Evolutionary conservation across 2,888 invertebrate species (phyloP), one percentile per base, ranked within the genome.

Genomic region (Protonemura montana): DNA sequence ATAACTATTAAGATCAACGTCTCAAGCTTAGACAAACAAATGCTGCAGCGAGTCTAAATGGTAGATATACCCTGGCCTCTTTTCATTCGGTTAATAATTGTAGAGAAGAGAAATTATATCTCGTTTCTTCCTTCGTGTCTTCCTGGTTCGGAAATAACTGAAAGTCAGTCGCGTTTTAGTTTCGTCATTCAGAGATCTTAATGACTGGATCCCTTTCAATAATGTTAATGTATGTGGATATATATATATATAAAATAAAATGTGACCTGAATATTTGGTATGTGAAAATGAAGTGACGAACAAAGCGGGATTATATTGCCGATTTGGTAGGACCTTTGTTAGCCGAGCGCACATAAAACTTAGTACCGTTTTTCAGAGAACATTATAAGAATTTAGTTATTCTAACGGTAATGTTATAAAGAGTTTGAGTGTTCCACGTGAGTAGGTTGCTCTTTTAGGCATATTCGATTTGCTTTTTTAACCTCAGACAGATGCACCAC

Each of bases 151-250:
- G n/a, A 78, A 27, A 78, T 78, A 78, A 78, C 26, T 78, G 78
- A 41, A 83, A 83, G 82, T 41, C 29, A 83, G 82, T 26, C 82
- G 35, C 82, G 26, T 82, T 30, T 30, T 29, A 13, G 26, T 30
- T 42, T 83, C 35, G 41, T 78, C 78, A 78, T 78, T 78, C 78
- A 78, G 10, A 78, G 78, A 78, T 28, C 28, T 78, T 78, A 78
- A 82, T 82, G 82, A 82, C 78, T 35, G 35, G 7, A n/a, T 82
- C 82, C 35, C 81, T 41, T 82, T 82, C 82, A 82, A 82, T 82
- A 84, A 76, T 83, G 30, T 81, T n/a, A 35, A 41, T 21, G 59
- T 59, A 84, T 84, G 84, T 25, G 42, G 84, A 27, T 84, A 29
- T 84, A 59, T 82, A n/a, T 76, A 27, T 84, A 29, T 84, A 59